Base-by-base conservation (phyloP, 2,797 vertebrate genomes). In the Arrhamphus sclerolepis region DNA sequence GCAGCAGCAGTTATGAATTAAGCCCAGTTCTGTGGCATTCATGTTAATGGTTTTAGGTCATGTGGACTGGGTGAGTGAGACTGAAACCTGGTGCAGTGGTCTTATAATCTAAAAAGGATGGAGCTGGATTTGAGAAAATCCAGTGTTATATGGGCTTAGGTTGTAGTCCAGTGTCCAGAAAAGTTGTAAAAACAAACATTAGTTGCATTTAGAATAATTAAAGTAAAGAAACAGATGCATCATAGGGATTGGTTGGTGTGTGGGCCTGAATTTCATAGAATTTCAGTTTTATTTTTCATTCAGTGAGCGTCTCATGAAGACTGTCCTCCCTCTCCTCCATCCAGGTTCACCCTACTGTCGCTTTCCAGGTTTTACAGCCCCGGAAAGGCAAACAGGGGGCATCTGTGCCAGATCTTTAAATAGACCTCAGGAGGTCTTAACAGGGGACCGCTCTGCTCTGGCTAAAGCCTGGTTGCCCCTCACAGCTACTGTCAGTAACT, bases 321-420 rank as follows among this genome's bases (percentile, higher is more conserved):
- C 57, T 2, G 21, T 52, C 63, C 46, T n/a, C 14, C 19, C 29
- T 61, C 26, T 59, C 59, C 24, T 59, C 69, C 66, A 49, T 80
- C 70, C 72, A 18, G 55, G 49, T 58, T 77, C 64, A 71, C 61
- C 48, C 22, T 74, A 62, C 65, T 75, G 83, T 40, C 56, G 68
- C 75, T 85, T 74, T 85, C 48, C 78, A 85, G 70, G 75, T 73
- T 89, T 87, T 88, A 89, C 60, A 78, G 82, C 79, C 73, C 42
- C 74, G 82, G 80, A 84, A 88, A 89, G 80, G 75, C 84, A 90
- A 90, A 88, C 86, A 85, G 68, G 39, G 64, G 83, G 69, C 88
- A 87, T 86, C 89, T 90, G 86, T 75, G 53, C 47, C 21, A 0
- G 31, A 70, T 85, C 77, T 86, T 87, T 85, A 89, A 87, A 89